Evolutionary conservation across 2,113 vertebrate species (phyloP).

Genomic region (Anser brachyrhynchus): DNA sequence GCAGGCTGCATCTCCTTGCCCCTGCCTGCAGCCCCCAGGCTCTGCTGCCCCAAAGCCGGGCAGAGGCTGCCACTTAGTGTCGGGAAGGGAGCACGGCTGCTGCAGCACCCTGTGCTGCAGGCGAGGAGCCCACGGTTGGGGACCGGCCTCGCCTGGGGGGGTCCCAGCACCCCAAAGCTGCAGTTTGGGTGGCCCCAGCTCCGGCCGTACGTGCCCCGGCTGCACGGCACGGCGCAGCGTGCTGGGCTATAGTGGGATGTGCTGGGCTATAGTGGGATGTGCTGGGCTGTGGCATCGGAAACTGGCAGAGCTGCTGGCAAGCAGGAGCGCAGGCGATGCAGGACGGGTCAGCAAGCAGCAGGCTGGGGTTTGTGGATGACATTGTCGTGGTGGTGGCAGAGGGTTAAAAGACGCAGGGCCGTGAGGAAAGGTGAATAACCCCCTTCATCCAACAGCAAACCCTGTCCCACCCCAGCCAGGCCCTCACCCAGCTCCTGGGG

Average conservation of each 20-base stretch:
- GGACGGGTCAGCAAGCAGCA: background rate
- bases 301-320: background rate
- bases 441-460: background rate
- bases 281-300: background rate
- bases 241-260: background rate
- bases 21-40: background rate
- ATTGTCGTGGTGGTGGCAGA: background rate
- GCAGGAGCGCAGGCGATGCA: background rate
- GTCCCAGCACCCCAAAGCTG: background rate
- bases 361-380: background rate
- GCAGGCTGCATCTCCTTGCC: background rate
- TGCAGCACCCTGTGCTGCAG: background rate
- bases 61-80: conserved; percentile 68
- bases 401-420: background rate
- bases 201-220: background rate
- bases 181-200: background rate
- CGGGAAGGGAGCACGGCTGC: conserved; percentile 43
- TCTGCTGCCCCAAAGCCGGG: conserved; percentile 48
- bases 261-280: background rate
- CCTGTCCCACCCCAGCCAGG: background rate
- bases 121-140: background rate
- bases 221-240: background rate
- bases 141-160: background rate
- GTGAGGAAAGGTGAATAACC: background rate
- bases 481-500: rapidly evolving